These are phyloP conservation scores for Zapus hudsonius DNA, from an alignment of 2,113 vertebrate genomes.

Conservation along the genomic window DNA sequence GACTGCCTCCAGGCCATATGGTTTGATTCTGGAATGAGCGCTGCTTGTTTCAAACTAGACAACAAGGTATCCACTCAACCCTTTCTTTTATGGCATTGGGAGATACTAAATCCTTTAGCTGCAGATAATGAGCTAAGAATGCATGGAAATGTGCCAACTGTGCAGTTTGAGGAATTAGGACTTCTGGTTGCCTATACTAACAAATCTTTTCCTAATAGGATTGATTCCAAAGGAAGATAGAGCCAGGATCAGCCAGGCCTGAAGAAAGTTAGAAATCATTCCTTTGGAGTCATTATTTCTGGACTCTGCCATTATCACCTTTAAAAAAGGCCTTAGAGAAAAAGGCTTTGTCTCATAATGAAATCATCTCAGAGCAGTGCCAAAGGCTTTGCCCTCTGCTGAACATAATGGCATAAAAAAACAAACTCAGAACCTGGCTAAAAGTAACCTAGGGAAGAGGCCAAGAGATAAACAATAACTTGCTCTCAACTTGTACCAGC, in stretches of 20 bases:
- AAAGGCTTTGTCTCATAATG: constrained; percentile 59
- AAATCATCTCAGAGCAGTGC: constrained; percentile 50
- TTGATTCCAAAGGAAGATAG: not conserved
- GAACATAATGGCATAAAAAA: constrained; percentile 47
- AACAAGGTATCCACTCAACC: not conserved
- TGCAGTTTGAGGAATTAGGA: not conserved
- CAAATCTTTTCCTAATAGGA: not conserved
- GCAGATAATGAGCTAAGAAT: not conserved
- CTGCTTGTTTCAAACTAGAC: not conserved
- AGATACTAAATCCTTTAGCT: not conserved
- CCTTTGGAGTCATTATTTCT: constrained; percentile 2
- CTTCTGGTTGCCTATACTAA: not conserved
- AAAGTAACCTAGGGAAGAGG: constrained; percentile 12
- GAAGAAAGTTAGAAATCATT: constrained; percentile 33
- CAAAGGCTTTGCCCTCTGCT: constrained; percentile 39
- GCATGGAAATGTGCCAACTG: not conserved
- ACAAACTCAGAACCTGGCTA: constrained; percentile 37
- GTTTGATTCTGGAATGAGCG: not conserved
- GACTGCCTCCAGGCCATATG: not conserved
- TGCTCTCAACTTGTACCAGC: not conserved
- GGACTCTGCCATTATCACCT: not conserved
- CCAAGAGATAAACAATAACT: constrained; percentile 31
- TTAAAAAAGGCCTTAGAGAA: constrained; percentile 28
- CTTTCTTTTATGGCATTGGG: not conserved
- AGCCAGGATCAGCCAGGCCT: not conserved